These are phyloP conservation scores for Drosophila prolongata DNA, from an alignment of 2,888 invertebrate genomes.

Conservation along the genomic window DNA sequence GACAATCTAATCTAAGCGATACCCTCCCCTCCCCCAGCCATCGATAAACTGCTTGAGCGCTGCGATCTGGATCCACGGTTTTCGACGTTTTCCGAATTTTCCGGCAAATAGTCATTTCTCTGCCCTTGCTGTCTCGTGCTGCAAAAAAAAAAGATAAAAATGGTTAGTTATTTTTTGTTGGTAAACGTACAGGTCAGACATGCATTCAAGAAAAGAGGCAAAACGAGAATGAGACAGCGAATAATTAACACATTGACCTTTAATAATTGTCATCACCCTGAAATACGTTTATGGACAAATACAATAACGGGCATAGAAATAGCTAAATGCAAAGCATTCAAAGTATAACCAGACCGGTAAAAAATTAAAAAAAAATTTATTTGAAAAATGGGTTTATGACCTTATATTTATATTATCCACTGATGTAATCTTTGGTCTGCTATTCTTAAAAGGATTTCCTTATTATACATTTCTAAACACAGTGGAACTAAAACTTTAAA, in stretches of 20 bases:
- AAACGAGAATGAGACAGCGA: conserved; percentile 12
- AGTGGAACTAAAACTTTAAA: not conserved
- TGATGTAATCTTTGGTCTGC: no score
- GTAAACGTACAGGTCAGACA: not conserved
- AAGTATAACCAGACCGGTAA: no score
- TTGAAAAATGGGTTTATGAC: no score
- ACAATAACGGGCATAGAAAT: conserved; percentile 6
- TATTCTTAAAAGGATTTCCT: no score
- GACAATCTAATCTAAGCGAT: conserved; percentile 50
- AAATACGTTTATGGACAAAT: conserved; percentile 10
- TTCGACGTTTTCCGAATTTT: conserved; percentile 6
- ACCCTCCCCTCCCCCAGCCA: conserved; percentile 25
- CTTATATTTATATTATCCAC: no score
- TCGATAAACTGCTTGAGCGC: conserved; percentile 5
- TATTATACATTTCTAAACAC: no score
- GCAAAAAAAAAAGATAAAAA: conserved; percentile 9
- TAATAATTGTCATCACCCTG: conserved; percentile 58
- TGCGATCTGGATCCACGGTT: conserved; percentile 17
- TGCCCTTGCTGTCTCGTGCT: conserved; percentile 16
- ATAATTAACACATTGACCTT: conserved; percentile 70
- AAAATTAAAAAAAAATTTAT: not conserved
- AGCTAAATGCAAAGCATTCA: not conserved
- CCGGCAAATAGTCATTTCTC: not conserved
- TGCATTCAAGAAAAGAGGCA: conserved; percentile 1
- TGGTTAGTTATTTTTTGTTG: conserved; percentile 14